These are phyloP conservation scores for Tenthredo notha DNA, from an alignment of 2,888 invertebrate genomes.

Conservation along the genomic window DNA sequence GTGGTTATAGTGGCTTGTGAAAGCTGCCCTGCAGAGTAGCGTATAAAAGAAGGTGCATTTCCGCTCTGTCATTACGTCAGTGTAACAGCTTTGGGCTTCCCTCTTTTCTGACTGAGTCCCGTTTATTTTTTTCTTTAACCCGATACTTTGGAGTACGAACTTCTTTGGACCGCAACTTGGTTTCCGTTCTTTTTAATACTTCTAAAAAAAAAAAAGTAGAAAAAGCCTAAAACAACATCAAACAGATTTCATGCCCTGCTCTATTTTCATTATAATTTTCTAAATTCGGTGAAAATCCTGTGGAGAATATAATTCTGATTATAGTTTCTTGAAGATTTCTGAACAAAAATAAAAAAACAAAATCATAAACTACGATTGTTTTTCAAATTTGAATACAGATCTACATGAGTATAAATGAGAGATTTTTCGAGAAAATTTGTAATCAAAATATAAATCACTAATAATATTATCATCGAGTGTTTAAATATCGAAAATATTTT, in stretches of 20 bases:
- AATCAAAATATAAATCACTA: too few relatives aligned
- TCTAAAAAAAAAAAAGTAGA: not conserved
- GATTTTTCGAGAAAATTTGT: too few relatives aligned
- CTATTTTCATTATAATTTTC: too few relatives aligned
- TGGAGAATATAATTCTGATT: too few relatives aligned
- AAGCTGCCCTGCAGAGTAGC: slow-evolving; percentile 17
- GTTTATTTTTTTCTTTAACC: not conserved
- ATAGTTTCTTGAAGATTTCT: too few relatives aligned
- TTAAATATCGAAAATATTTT: too few relatives aligned
- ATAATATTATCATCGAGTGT: too few relatives aligned
- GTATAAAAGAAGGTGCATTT: slow-evolving; percentile 47
- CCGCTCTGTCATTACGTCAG: slow-evolving; percentile 51
- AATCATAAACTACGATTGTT: too few relatives aligned
- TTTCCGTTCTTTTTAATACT: not conserved
- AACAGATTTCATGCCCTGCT: not conserved
- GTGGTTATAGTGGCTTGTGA: slow-evolving; percentile 39
- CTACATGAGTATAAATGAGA: too few relatives aligned
- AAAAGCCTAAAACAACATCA: not conserved
- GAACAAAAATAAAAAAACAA: too few relatives aligned
- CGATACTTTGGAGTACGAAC: slow-evolving; percentile 24
- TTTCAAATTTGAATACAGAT: too few relatives aligned
- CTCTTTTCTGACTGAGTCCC: not conserved
- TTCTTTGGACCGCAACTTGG: not conserved
- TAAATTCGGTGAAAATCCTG: too few relatives aligned
- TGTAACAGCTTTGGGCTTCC: slow-evolving; percentile 21